phyloP scores from a whole-genome alignment of 2,797 vertebrate genomes.

The Alca torda region DNA sequence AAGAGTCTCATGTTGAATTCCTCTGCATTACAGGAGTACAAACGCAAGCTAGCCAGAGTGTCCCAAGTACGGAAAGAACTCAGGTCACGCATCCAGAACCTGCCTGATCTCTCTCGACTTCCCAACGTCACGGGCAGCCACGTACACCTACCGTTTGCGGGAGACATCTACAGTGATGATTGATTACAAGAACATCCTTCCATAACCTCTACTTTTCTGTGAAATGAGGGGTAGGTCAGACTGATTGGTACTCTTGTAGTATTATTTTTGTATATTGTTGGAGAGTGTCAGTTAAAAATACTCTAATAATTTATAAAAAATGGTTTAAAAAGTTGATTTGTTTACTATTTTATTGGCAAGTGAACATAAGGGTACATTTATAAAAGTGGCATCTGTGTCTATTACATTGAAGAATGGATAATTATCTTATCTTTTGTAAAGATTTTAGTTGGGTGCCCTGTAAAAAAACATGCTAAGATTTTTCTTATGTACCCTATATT shows the following conservation, averaged over 20 bases:
- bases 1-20: constrained; percentile 12
- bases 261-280: constrained; percentile 90
- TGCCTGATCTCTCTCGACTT: constrained; percentile 88
- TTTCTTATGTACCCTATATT: constrained; percentile 45
- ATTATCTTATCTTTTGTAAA: constrained; percentile 79
- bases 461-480: constrained; percentile 53
- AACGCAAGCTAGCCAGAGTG: constrained; percentile 92
- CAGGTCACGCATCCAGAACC: constrained; percentile 89
- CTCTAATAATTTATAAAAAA: constrained; percentile 78
- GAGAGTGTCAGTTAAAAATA: constrained; percentile 77
- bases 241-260: constrained; percentile 82
- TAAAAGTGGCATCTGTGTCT: constrained; percentile 72
- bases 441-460: constrained; percentile 72
- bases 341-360: constrained; percentile 77
- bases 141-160: constrained; percentile 85
- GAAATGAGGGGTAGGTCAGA: constrained; percentile 77
- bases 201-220: constrained; percentile 70
- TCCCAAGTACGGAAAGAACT: constrained; percentile 97
- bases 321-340: constrained; percentile 77
- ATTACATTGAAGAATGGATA: constrained; percentile 70
- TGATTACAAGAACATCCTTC: constrained; percentile 72
- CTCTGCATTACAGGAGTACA: constrained; percentile 90
- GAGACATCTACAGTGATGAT: constrained; percentile 87
- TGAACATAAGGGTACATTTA: constrained; percentile 70
- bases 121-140: constrained; percentile 86